Evolutionary conservation across 1,140 invertebrate species (phyloP).

Genomic region (Cotesia chilonis): DNA sequence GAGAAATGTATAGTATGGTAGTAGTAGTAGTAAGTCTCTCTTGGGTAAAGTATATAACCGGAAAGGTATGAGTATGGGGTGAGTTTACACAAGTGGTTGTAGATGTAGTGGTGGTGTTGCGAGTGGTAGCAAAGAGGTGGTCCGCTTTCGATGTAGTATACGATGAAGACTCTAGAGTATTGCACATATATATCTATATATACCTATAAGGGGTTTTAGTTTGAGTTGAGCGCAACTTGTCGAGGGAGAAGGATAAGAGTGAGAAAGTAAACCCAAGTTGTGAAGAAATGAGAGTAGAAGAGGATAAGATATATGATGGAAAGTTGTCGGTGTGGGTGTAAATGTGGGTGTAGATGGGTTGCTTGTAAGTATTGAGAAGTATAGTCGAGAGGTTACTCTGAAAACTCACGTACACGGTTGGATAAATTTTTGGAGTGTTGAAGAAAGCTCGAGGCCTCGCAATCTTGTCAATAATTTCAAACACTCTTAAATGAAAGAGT

Average conservation of each 20-base stretch:
- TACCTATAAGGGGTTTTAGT: no score
- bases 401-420: background rate
- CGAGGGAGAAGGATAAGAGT: no score
- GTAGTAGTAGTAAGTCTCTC: slow-evolving; percentile 28
- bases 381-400: background rate
- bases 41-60: slow-evolving; percentile 40
- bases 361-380: slow-evolving; percentile 4
- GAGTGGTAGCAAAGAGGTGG: no score
- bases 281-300: no score
- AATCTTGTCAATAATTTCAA: slow-evolving; percentile 13
- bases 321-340: no score
- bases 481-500: background rate
- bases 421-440: slow-evolving; percentile 11
- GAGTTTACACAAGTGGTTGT: background rate
- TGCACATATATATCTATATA: no score
- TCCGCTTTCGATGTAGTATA: no score
- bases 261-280: slow-evolving; percentile 1
- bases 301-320: background rate
- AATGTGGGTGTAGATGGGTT: no score
- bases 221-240: no score
- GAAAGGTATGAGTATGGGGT: slow-evolving; percentile 19
- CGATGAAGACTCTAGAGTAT: no score
- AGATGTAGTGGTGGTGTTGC: background rate
- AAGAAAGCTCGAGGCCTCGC: background rate
- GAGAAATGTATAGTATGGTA: background rate